Conservation (phyloP, 2,888 invertebrate genomes). For the Entomobrya multifasciata region DNA sequence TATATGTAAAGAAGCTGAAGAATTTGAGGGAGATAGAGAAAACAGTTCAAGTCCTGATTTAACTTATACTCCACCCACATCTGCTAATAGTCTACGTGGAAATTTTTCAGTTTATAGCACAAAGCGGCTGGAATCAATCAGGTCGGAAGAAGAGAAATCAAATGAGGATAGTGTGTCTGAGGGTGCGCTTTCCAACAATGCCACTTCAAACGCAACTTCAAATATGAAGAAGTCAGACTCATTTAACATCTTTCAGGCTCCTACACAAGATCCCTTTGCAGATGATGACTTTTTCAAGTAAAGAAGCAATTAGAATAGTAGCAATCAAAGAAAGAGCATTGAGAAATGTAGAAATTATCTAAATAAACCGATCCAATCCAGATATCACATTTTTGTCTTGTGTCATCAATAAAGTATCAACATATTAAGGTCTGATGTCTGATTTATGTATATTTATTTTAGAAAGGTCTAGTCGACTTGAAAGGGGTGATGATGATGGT, state of each 20-base stretch:
- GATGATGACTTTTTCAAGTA: conserved; percentile 88
- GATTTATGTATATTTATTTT: background rate
- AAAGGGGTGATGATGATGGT: background rate
- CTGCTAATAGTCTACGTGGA: conserved; percentile 65
- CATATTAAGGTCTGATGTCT: too few species aligned
- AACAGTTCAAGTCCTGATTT: conserved; percentile 61
- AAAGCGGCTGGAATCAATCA: conserved; percentile 77
- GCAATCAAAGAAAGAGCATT: background rate
- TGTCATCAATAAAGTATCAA: too few species aligned
- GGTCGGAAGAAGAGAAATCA: conserved; percentile 79
- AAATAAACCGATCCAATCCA: background rate
- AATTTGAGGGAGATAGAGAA: conserved; percentile 24
- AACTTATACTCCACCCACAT: conserved; percentile 64
- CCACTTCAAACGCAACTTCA: conserved; percentile 72
- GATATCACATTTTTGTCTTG: background rate
- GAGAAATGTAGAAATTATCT: background rate
- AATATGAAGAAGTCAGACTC: conserved; percentile 92
- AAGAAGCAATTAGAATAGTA: too few species aligned
- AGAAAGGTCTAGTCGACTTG: background rate
- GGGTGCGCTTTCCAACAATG: conserved; percentile 82
- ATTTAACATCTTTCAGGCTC: conserved; percentile 92
- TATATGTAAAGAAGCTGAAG: background rate
- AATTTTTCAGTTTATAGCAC: conserved; percentile 70
- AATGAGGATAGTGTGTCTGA: conserved; percentile 76
- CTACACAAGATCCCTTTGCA: conserved; percentile 91